These are phyloP conservation scores for Oegoconia quadripuncta DNA, from an alignment of 2,888 invertebrate species.

Conservation along the genomic window DNA sequence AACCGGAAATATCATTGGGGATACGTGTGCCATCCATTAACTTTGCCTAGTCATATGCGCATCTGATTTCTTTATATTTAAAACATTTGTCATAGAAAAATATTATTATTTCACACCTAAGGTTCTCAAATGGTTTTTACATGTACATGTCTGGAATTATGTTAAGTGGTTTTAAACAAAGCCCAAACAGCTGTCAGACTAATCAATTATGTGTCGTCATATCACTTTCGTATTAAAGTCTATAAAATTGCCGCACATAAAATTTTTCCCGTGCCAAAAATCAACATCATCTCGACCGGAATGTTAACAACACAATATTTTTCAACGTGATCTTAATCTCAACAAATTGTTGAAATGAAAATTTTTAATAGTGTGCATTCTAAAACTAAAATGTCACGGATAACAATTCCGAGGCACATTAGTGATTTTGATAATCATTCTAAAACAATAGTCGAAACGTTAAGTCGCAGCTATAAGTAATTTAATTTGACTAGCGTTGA, in stretches of 20 bases:
- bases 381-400: constrained; percentile 44
- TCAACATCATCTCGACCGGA: constrained; percentile 63
- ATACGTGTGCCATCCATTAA: constrained; percentile 16
- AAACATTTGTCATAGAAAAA: too few species aligned
- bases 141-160: constrained; percentile 37
- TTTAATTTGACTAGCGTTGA: constrained; percentile 65
- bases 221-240: constrained; percentile 62
- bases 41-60: neutral
- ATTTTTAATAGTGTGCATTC: constrained; percentile 54
- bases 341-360: constrained; percentile 67
- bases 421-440: constrained; percentile 48
- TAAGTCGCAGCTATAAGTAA: constrained; percentile 49
- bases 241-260: constrained; percentile 67
- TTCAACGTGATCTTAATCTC: constrained; percentile 65
- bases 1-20: constrained; percentile 23
- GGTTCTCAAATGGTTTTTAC: constrained; percentile 6
- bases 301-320: constrained; percentile 75
- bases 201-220: constrained; percentile 68
- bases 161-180: constrained; percentile 44
- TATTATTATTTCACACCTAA: too few species aligned
- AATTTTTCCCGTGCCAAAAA: constrained; percentile 67
- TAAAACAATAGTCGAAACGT: constrained; percentile 61
- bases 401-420: constrained; percentile 25
- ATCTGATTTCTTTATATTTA: neutral
- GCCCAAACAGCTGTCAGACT: constrained; percentile 62